Evolutionary conservation across 2,113 vertebrate genomes (phyloP).

Genomic region (Eupsittula cactorum): DNA sequence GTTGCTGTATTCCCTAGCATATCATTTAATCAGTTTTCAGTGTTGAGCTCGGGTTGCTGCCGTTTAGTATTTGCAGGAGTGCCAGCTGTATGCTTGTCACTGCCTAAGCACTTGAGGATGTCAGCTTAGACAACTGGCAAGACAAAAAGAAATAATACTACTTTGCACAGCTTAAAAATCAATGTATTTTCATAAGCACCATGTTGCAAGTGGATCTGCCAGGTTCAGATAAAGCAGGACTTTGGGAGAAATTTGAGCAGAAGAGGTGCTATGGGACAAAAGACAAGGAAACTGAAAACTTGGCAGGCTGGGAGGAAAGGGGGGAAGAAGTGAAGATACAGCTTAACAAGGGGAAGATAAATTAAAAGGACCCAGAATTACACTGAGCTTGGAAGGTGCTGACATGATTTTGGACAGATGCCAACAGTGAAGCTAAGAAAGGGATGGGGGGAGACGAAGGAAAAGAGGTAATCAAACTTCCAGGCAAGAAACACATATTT

Average conservation of each 20-base stretch:
- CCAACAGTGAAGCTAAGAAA: neutral
- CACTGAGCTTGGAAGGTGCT: neutral
- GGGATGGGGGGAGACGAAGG: neutral
- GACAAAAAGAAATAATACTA: neutral
- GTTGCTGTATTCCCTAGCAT: neutral
- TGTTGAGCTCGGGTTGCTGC: fast-evolving
- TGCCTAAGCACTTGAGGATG: neutral
- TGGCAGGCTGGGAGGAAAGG: neutral
- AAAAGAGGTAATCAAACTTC: neutral
- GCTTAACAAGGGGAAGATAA: neutral
- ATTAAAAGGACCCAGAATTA: neutral
- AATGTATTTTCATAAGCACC: neutral
- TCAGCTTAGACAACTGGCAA: neutral
- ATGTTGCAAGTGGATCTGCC: neutral
- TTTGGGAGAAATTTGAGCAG: neutral
- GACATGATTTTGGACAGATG: neutral
- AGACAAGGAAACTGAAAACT: neutral
- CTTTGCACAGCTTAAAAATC: neutral
- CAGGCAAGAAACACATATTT: neutral
- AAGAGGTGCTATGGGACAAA: neutral
- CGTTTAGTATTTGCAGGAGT: neutral
- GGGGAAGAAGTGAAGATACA: neutral
- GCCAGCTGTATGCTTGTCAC: neutral
- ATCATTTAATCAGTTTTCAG: neutral
- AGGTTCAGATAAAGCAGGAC: neutral